phyloP scores from a whole-genome alignment of 1,140 invertebrate species.

The Neodiprion virginianus region DNA sequence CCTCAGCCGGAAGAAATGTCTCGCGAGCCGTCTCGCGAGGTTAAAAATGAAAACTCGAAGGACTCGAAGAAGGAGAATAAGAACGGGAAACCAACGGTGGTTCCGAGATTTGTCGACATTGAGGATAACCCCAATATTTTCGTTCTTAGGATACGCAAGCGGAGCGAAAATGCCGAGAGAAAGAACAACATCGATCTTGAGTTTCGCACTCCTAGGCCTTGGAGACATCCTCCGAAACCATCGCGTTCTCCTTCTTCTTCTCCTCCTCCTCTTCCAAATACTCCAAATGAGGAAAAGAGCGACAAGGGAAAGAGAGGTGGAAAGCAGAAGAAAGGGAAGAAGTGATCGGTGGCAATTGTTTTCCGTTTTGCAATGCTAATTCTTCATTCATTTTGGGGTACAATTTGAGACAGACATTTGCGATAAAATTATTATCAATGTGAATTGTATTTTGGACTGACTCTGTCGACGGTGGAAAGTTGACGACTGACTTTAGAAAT shows the following conservation, averaged over 20 bases:
- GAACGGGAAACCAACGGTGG: slow-evolving; percentile 10
- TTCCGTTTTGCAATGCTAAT: not conserved
- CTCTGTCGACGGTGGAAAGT: too few relatives aligned
- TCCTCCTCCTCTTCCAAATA: not conserved
- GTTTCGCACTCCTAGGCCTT: slow-evolving; percentile 50
- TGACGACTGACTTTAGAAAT: too few relatives aligned
- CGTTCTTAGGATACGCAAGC: slow-evolving; percentile 46
- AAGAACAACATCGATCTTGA: slow-evolving; percentile 48
- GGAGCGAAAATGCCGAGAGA: slow-evolving; percentile 28
- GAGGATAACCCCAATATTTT: slow-evolving; percentile 57
- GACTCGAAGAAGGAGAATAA: slow-evolving; percentile 18
- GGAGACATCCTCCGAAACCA: slow-evolving; percentile 29
- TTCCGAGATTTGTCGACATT: slow-evolving; percentile 22
- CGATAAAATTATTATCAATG: too few relatives aligned
- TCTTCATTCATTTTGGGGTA: too few relatives aligned
- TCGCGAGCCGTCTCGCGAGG: not conserved
- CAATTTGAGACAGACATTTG: too few relatives aligned
- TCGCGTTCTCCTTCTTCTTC: not conserved
- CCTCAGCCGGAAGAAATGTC: slow-evolving; percentile 29
- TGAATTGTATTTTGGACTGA: too few relatives aligned
- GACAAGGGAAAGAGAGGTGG: slow-evolving; percentile 14
- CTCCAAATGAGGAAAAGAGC: slow-evolving; percentile 4
- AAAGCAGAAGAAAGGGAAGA: slow-evolving; percentile 13
- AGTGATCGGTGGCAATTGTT: not conserved
- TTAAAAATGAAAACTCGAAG: not conserved